Evolutionary conservation across 2,113 vertebrate species (phyloP).

Genomic region (Takifugu flavidus): DNA sequence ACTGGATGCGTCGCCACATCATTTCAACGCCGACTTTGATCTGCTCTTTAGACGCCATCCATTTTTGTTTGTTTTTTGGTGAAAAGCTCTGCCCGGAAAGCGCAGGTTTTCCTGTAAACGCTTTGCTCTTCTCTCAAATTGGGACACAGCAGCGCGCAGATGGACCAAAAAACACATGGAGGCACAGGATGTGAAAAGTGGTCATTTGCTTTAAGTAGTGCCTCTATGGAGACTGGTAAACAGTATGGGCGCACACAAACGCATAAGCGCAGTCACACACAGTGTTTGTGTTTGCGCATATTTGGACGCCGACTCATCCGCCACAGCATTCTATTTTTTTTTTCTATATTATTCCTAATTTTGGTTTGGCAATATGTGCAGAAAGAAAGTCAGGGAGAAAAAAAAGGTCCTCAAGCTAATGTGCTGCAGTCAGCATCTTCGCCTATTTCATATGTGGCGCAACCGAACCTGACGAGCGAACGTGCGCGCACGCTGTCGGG

Average conservation of each 20-base stretch:
- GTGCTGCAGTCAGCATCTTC: slow-evolving; percentile 61
- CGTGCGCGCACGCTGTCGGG: slow-evolving; percentile 12
- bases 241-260: slow-evolving; percentile 15
- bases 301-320: slow-evolving; percentile 55
- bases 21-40: slow-evolving; percentile 16
- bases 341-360: slow-evolving; percentile 71
- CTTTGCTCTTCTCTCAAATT: background rate
- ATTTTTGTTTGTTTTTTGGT: background rate
- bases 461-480: slow-evolving; percentile 28
- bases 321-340: slow-evolving; percentile 60
- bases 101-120: slow-evolving; percentile 19
- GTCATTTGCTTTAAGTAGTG: slow-evolving; percentile 27
- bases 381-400: slow-evolving; percentile 43
- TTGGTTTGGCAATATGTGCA: slow-evolving; percentile 62
- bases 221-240: slow-evolving; percentile 33
- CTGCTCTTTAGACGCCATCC: slow-evolving; percentile 4
- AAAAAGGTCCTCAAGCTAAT: slow-evolving; percentile 39
- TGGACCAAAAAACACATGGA: slow-evolving; percentile 2
- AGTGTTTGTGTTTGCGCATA: slow-evolving; percentile 53
- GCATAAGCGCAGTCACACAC: slow-evolving; percentile 19
- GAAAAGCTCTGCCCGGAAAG: slow-evolving; percentile 4
- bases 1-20: background rate
- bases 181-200: slow-evolving; percentile 19
- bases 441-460: slow-evolving; percentile 47
- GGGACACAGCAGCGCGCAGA: slow-evolving; percentile 2